phyloP scores from a whole-genome alignment of 35 echinoderm and acorn worm genomes.

The Heliocidaris erythrogramma region DNA sequence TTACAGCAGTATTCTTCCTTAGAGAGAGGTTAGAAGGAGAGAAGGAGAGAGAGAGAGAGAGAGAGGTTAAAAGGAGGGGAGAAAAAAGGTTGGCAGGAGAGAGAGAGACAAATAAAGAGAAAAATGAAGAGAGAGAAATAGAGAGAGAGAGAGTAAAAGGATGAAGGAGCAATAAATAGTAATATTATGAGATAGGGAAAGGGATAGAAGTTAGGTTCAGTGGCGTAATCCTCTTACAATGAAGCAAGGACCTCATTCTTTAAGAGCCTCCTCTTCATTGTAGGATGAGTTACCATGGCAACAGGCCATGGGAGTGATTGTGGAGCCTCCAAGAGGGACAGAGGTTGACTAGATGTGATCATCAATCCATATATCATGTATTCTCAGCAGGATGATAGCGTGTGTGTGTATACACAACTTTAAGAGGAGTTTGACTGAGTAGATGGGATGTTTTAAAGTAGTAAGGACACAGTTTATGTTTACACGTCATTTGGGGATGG shows the following conservation, averaged over 20 bases:
- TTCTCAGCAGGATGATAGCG: neutral
- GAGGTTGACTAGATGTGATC: neutral
- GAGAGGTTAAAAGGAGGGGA: no score
- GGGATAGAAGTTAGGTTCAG: neutral
- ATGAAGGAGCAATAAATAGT: neutral
- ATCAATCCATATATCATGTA: neutral
- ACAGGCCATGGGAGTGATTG: constrained; percentile 18
- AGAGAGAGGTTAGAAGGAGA: no score
- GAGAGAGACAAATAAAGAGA: no score
- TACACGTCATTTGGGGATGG: neutral
- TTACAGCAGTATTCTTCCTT: no score
- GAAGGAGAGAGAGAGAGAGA: no score
- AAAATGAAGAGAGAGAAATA: no score
- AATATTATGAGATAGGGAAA: neutral
- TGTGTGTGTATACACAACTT: constrained; percentile 6
- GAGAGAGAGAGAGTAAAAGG: neutral
- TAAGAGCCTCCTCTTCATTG: neutral
- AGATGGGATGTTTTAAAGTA: neutral
- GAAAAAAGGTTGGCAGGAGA: no score
- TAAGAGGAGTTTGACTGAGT: neutral
- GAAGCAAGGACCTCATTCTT: constrained; percentile 9
- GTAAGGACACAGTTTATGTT: neutral
- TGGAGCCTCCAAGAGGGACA: constrained; percentile 6
- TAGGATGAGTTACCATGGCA: constrained; percentile 18
- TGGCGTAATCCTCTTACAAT: constrained; percentile 31